Conservation (phyloP, 2,797 vertebrate genomes). For the Enteromius fasciolatus region DNA sequence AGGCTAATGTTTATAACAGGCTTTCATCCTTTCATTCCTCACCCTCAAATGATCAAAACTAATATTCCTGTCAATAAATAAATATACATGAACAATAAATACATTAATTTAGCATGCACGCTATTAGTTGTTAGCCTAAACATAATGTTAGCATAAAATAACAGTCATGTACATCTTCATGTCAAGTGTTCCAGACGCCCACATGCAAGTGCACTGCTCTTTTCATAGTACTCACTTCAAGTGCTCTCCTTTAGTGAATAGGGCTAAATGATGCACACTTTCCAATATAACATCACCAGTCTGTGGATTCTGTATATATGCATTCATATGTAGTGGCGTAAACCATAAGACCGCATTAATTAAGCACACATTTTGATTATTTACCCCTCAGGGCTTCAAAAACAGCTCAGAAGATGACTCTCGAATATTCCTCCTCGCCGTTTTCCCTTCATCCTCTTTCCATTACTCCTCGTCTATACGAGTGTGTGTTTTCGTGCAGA, state of each 20-base stretch:
- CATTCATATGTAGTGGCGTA: constrained; percentile 22
- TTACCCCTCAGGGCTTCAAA: constrained; percentile 43
- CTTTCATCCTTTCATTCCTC: neutral
- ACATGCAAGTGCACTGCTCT: neutral
- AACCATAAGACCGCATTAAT: constrained; percentile 50
- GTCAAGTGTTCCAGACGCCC: neutral
- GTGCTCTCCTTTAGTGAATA: constrained; percentile 11
- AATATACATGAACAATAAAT: neutral
- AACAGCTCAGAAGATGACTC: constrained; percentile 49
- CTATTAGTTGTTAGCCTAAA: neutral
- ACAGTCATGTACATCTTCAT: neutral
- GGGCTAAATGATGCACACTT: constrained; percentile 10
- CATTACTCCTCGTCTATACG: constrained; percentile 31
- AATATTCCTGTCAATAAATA: neutral
- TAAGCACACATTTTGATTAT: constrained; percentile 58
- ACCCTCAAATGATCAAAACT: neutral
- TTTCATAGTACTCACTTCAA: constrained; percentile 22
- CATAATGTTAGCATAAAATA: neutral
- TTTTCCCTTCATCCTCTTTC: constrained; percentile 41
- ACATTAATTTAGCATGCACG: neutral
- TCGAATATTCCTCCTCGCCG: constrained; percentile 53
- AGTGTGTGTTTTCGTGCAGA: constrained; percentile 41
- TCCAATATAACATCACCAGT: constrained; percentile 11
- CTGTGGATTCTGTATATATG: constrained; percentile 15
- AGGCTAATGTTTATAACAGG: no score